Percentiles rank a stretch among this genome's conserved stretches.
Conservation (phyloP, 1,140 invertebrate genomes). For the Octopus sinensis region DNA sequence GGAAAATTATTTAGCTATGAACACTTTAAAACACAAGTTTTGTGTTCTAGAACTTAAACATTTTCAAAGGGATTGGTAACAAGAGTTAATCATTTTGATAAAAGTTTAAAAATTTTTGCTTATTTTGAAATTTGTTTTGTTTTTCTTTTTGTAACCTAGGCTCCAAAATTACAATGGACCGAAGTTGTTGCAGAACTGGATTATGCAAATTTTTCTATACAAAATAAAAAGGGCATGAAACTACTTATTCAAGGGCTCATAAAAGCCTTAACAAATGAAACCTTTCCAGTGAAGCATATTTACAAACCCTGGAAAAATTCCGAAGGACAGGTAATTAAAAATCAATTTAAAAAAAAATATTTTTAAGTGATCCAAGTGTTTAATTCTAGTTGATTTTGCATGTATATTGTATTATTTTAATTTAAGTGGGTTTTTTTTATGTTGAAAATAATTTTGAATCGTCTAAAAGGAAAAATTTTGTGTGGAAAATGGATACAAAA, state of each 20-base stretch:
- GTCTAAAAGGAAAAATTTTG: no score
- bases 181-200: constrained; percentile 88
- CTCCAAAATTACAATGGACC: constrained; percentile 74
- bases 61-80: no score
- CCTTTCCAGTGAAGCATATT: constrained; percentile 83
- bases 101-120: neutral
- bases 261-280: constrained; percentile 64
- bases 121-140: constrained; percentile 2
- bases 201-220: constrained; percentile 82
- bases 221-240: constrained; percentile 79
- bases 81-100: no score
- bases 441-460: no score
- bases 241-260: constrained; percentile 77
- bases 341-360: neutral
- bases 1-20: no score
- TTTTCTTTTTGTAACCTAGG: constrained; percentile 31
- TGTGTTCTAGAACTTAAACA: no score
- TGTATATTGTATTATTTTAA: no score
- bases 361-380: neutral
- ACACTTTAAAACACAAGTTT: no score
- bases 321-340: constrained; percentile 68
- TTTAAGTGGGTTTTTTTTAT: no score
- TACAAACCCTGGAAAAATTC: constrained; percentile 89
- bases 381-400: no score
- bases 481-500: no score